Evolutionary conservation across 2,797 vertebrate genomes (phyloP).

Genomic region (Anguilla anguilla): DNA sequence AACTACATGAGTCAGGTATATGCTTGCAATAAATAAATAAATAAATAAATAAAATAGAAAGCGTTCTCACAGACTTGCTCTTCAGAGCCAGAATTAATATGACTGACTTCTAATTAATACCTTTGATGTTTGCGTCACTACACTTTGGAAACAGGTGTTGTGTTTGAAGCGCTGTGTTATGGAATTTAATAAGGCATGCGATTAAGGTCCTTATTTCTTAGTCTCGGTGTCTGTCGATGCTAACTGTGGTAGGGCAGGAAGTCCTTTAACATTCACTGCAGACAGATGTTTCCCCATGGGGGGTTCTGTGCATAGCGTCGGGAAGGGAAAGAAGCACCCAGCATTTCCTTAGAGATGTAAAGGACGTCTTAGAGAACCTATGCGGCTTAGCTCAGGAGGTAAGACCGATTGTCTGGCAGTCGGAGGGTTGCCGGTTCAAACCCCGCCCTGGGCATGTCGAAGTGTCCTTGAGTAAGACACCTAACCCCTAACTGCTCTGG

Average conservation of each 20-base stretch:
- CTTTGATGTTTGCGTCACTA: slow-evolving; percentile 87
- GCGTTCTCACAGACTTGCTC: slow-evolving; percentile 74
- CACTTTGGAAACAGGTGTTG: slow-evolving; percentile 80
- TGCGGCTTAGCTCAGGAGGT: too few relatives aligned
- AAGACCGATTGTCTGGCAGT: too few relatives aligned
- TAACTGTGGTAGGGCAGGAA: slow-evolving; percentile 56
- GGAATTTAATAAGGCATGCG: slow-evolving; percentile 70
- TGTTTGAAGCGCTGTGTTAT: slow-evolving; percentile 78
- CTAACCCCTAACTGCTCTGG: too few relatives aligned
- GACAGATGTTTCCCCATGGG: slow-evolving; percentile 26
- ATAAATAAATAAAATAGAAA: slow-evolving; percentile 42
- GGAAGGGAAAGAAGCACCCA: not conserved
- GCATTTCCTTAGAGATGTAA: slow-evolving; percentile 24
- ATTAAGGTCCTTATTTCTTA: slow-evolving; percentile 65
- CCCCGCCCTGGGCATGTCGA: too few relatives aligned
- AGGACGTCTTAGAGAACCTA: not conserved
- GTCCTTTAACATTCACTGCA: slow-evolving; percentile 38
- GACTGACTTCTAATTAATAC: slow-evolving; percentile 95
- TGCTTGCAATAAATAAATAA: slow-evolving; percentile 45
- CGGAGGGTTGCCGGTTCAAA: too few relatives aligned
- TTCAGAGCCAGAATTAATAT: slow-evolving; percentile 80
- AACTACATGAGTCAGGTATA: slow-evolving; percentile 55
- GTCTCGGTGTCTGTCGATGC: slow-evolving; percentile 56
- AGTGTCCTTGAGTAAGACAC: too few relatives aligned
- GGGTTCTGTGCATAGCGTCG: not conserved